Conservation (phyloP, 1,140 invertebrate species). For the Bilobella aurantiaca region DNA sequence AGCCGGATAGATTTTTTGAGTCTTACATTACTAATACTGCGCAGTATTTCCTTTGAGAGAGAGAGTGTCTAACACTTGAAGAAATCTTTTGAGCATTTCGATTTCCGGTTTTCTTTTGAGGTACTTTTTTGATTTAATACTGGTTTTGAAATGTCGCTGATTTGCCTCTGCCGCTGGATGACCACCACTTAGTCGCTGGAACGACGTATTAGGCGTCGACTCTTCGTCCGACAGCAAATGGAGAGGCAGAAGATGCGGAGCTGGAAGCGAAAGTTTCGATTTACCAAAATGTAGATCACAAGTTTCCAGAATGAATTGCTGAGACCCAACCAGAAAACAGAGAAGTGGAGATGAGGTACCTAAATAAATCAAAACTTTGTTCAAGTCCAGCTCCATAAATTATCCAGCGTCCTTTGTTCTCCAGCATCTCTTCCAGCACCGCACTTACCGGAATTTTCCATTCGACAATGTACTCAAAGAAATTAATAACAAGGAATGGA, state of each 20-base stretch:
- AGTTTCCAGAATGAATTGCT: slow-evolving; percentile 91
- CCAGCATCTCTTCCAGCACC: no score
- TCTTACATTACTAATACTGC: no score
- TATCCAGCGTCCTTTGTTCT: no score
- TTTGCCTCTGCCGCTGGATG: neutral
- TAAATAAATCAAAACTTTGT: slow-evolving; percentile 44
- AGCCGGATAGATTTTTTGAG: no score
- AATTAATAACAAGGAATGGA: slow-evolving; percentile 68
- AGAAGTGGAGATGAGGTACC: slow-evolving; percentile 78
- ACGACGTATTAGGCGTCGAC: slow-evolving; percentile 40
- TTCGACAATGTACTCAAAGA: slow-evolving; percentile 48
- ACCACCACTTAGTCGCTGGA: slow-evolving; percentile 30
- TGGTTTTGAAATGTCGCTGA: neutral
- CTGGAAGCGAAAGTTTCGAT: slow-evolving; percentile 78
- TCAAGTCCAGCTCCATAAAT: no score
- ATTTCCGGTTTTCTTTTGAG: neutral
- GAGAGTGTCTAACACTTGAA: no score
- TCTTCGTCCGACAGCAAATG: slow-evolving; percentile 72
- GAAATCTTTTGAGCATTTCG: neutral
- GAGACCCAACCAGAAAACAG: slow-evolving; percentile 84
- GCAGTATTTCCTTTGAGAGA: no score
- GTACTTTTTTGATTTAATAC: neutral
- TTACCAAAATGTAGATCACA: slow-evolving; percentile 72
- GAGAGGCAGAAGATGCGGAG: slow-evolving; percentile 75
- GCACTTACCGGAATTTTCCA: slow-evolving; percentile 32